These are phyloP conservation scores for Sarcoramphus papa DNA, from an alignment of 2,797 vertebrate species.

Conservation along the genomic window DNA sequence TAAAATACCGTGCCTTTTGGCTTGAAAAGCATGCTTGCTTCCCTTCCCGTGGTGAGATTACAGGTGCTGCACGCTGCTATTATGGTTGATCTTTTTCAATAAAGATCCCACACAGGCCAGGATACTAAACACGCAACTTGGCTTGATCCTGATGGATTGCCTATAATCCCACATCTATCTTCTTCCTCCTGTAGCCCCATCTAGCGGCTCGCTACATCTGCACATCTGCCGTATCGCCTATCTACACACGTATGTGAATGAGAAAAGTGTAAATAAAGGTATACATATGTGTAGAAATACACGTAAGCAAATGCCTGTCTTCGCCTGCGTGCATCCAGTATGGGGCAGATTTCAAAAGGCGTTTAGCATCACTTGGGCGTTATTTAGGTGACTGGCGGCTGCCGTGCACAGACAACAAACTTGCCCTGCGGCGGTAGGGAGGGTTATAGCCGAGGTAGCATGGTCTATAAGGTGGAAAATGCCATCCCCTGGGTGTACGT, in stretches of 20 bases:
- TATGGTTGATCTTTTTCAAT: constrained; percentile 11
- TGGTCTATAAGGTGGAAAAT: not conserved
- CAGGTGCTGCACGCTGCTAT: constrained; percentile 11
- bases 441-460: not conserved
- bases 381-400: not conserved
- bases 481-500: no score
- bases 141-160: not conserved
- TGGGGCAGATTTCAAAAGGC: not conserved
- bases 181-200: constrained; percentile 19
- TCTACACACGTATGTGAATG: rapidly evolving
- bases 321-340: rapidly evolving
- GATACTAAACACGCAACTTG: not conserved
- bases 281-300: not conserved
- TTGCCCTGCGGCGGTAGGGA: rapidly evolving
- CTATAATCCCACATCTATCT: not conserved
- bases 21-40: not conserved
- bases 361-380: not conserved
- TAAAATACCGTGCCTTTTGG: constrained; percentile 30
- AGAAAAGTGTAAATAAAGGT: not conserved
- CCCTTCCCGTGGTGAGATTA: not conserved
- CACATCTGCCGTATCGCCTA: rapidly evolving
- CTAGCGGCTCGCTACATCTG: not conserved
- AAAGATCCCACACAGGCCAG: constrained; percentile 3
- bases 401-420: not conserved
- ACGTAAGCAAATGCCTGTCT: not conserved